Percentiles rank a stretch among this genome's conserved stretches.
phyloP scores from a whole-genome alignment of 2,888 invertebrate genomes.

The Synanthedon andrenaeformis region DNA sequence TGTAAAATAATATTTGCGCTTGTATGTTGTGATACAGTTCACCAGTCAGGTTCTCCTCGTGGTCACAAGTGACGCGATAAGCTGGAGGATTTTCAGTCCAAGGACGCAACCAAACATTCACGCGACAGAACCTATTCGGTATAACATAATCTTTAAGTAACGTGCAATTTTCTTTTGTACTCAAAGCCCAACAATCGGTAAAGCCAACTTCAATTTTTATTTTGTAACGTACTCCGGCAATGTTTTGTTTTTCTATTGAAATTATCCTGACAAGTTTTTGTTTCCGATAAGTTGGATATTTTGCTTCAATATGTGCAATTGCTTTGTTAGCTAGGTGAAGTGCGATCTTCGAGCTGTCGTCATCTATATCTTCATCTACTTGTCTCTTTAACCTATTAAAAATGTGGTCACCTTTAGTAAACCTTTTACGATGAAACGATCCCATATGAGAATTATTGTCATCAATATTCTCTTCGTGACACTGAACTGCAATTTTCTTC shows the following conservation, averaged over 20 bases:
- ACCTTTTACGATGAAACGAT: conserved; percentile 10
- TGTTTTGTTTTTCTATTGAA: conserved; percentile 49
- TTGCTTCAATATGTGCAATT: conserved; percentile 53
- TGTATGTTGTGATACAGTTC: conserved; percentile 40
- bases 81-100: conserved; percentile 48
- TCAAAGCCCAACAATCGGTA: conserved; percentile 49
- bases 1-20: conserved; percentile 58
- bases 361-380: conserved; percentile 33
- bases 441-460: background rate
- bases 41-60: conserved; percentile 28
- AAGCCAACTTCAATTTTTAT: conserved; percentile 54
- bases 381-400: conserved; percentile 17
- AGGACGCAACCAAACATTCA: conserved; percentile 52
- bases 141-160: conserved; percentile 16
- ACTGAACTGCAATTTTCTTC: conserved; percentile 37
- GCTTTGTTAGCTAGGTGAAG: conserved; percentile 40
- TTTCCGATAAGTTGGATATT: conserved; percentile 47
- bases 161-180: conserved; percentile 31
- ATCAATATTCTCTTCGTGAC: conserved; percentile 15
- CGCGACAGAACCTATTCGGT: conserved; percentile 45
- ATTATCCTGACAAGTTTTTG: conserved; percentile 50
- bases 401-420: conserved; percentile 6
- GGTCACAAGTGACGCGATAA: conserved; percentile 48
- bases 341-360: conserved; percentile 39
- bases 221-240: conserved; percentile 53